Conservation (phyloP, 2,888 invertebrate genomes). For the Drosophila suboccidentalis region DNA sequence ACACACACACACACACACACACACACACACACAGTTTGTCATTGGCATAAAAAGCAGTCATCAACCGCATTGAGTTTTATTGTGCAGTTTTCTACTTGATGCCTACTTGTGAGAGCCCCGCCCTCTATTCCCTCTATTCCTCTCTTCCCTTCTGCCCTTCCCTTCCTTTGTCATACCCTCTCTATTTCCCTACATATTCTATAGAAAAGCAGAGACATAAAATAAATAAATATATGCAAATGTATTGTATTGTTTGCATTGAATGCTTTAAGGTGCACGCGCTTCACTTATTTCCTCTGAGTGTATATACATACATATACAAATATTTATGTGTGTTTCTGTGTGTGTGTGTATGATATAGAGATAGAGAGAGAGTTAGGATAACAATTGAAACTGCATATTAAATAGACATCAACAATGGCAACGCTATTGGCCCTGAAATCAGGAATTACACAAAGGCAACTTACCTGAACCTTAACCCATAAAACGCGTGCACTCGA, state of each 20-base stretch:
- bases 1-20: background rate
- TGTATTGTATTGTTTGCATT: constrained; percentile 67
- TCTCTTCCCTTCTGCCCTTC: no score
- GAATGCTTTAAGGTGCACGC: constrained; percentile 67
- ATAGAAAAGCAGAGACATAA: constrained; percentile 65
- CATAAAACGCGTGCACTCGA: constrained; percentile 36
- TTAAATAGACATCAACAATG: constrained; percentile 61
- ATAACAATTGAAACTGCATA: constrained; percentile 73
- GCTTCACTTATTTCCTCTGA: constrained; percentile 56
- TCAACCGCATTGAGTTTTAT: constrained; percentile 69
- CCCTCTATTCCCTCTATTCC: background rate
- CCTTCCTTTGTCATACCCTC: no score
- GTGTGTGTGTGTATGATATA: constrained; percentile 7
- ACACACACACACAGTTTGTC: constrained; percentile 36
- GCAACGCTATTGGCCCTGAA: constrained; percentile 32
- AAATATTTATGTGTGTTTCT: background rate
- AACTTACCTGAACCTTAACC: constrained; percentile 42
- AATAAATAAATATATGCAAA: constrained; percentile 79
- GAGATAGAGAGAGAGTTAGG: constrained; percentile 43
- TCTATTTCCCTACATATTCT: background rate
- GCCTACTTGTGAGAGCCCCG: constrained; percentile 46
- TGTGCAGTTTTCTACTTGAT: constrained; percentile 73
- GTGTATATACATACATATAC: constrained; percentile 10
- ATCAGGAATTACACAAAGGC: constrained; percentile 28
- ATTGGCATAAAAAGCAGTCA: constrained; percentile 64